These are phyloP conservation scores for Aldabrachelys gigantea DNA, from an alignment of 2,113 vertebrate genomes.

Conservation along the genomic window DNA sequence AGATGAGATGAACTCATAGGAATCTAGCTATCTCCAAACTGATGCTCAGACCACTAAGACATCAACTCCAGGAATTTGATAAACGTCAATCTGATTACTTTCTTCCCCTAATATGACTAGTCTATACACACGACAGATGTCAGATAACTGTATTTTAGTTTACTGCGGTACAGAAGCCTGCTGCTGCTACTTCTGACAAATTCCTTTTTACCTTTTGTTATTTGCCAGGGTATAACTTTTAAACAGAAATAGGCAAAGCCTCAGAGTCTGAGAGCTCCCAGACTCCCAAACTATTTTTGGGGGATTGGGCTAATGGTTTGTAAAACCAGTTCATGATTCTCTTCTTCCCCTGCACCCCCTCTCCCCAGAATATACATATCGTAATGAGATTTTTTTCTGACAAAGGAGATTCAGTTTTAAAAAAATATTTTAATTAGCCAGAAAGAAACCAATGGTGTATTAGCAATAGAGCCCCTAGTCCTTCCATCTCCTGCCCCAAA, in stretches of 20 bases:
- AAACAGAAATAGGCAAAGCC: constrained; percentile 59
- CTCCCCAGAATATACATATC: neutral
- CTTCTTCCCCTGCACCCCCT: neutral
- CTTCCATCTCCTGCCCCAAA: neutral
- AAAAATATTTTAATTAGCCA: constrained; percentile 11
- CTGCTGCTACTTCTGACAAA: constrained; percentile 55
- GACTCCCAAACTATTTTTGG: constrained; percentile 14
- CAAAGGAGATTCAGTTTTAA: neutral
- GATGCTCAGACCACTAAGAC: neutral
- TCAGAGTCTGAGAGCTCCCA: constrained; percentile 6
- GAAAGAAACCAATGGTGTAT: neutral
- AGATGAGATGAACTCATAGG: neutral
- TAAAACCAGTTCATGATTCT: constrained; percentile 10
- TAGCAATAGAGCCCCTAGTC: neutral
- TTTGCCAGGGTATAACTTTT: constrained; percentile 31
- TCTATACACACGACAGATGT: constrained; percentile 14
- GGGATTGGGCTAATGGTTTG: constrained; percentile 14
- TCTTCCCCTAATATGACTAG: neutral
- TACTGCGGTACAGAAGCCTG: neutral
- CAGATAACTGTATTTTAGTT: constrained; percentile 32
- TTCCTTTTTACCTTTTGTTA: constrained; percentile 38
- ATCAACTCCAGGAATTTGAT: neutral
- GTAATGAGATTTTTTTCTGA: rapidly evolving
- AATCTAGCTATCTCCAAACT: neutral
- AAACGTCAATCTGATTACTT: constrained; percentile 34